These are phyloP conservation scores for Sphyrna mokarran DNA, from an alignment of 2,113 vertebrate species.

Conservation along the genomic window DNA sequence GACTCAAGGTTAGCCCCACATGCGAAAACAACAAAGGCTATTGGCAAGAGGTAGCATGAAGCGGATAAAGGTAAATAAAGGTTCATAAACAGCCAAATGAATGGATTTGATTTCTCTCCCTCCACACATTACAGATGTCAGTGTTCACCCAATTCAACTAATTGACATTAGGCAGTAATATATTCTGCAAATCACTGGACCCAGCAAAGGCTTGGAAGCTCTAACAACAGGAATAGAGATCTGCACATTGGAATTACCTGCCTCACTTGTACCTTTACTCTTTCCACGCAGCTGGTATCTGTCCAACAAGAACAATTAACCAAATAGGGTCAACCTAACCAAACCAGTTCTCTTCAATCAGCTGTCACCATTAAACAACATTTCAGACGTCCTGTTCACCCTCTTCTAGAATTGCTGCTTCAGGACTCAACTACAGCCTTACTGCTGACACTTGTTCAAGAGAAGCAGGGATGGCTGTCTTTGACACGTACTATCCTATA, in stretches of 20 bases:
- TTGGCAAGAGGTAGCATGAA: neutral
- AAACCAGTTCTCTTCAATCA: neutral
- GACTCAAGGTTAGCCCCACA: neutral
- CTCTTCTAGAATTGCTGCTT: neutral
- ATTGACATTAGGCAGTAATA: neutral
- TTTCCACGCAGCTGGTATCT: neutral
- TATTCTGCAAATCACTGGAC: too few species aligned
- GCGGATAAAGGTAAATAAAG: neutral
- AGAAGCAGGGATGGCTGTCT: neutral
- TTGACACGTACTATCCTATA: neutral
- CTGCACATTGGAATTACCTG: neutral
- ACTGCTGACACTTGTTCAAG: neutral
- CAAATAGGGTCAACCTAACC: neutral
- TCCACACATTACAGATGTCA: neutral
- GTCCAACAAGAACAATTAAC: neutral
- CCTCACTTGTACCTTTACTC: neutral
- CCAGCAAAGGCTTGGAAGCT: neutral
- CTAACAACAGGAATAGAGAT: neutral
- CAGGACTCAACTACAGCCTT: neutral
- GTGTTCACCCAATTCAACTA: neutral
- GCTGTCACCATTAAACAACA: neutral
- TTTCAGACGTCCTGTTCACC: neutral
- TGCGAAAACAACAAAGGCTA: neutral
- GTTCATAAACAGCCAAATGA: neutral
- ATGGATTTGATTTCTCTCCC: neutral